Percentiles rank a stretch among this genome's conserved stretches.
Conservation (phyloP, 92 coral and sea anemone genomes). For the Phenganax stokvisi region DNA sequence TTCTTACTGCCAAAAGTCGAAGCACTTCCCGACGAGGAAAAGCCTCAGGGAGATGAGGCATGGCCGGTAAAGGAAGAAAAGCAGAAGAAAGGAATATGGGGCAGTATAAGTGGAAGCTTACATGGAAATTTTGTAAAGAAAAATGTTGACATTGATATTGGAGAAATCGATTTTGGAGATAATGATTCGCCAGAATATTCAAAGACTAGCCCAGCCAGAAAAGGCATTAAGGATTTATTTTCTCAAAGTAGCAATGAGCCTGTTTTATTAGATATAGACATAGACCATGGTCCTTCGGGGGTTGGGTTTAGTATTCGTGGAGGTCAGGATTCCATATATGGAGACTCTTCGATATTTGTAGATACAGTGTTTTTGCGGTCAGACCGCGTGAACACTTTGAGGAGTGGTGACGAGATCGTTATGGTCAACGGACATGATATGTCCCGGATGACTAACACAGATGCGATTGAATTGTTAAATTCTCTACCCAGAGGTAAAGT, state of each 20-base stretch:
- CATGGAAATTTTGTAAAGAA: slow-evolving; percentile 33
- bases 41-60: slow-evolving; percentile 56
- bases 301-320: slow-evolving; percentile 91
- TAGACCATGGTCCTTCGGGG: slow-evolving; percentile 84
- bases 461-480: slow-evolving; percentile 74
- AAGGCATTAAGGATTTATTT: slow-evolving; percentile 60
- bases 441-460: slow-evolving; percentile 71
- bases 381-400: slow-evolving; percentile 58
- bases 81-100: slow-evolving; percentile 35
- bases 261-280: slow-evolving; percentile 50
- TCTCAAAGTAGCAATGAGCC: slow-evolving; percentile 63
- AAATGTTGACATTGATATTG: slow-evolving; percentile 22
- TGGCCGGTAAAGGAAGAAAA: slow-evolving; percentile 81
- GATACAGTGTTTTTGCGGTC: slow-evolving; percentile 75
- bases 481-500: slow-evolving; percentile 82
- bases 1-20: slow-evolving; percentile 47
- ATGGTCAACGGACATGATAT: slow-evolving; percentile 89
- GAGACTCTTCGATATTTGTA: slow-evolving; percentile 90
- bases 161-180: slow-evolving; percentile 15
- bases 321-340: slow-evolving; percentile 89
- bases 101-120: slow-evolving; percentile 34
- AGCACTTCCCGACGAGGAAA: slow-evolving; percentile 44
- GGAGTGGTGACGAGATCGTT: slow-evolving; percentile 83
- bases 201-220: slow-evolving; percentile 18
- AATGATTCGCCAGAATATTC: slow-evolving; percentile 7